phyloP scores from a whole-genome alignment of 2,888 invertebrate species.

The Peribatodes rhomboidaria region DNA sequence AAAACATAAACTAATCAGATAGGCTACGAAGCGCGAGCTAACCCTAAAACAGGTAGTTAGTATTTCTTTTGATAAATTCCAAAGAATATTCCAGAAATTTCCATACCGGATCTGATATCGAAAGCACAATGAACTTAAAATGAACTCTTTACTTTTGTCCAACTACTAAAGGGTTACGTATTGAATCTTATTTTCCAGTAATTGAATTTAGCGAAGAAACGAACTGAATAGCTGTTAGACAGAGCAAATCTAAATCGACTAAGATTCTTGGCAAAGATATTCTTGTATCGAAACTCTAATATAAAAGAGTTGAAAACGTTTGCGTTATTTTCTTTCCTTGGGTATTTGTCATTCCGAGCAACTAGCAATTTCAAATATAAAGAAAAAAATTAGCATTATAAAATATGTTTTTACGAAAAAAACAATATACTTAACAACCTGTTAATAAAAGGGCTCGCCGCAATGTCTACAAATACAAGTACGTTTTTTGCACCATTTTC shows the following conservation, averaged over 20 bases:
- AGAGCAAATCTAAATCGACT: not conserved
- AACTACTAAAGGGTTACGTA: not conserved
- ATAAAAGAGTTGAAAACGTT: not conserved
- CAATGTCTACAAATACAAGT: conserved; percentile 22
- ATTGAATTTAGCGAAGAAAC: not conserved
- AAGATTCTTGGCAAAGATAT: not conserved
- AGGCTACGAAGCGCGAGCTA: too few species aligned
- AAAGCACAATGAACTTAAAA: not conserved
- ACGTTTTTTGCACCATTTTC: conserved; percentile 31
- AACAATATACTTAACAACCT: conserved; percentile 7
- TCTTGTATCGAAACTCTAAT: not conserved
- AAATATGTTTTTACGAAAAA: conserved; percentile 8
- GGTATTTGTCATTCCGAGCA: too few species aligned
- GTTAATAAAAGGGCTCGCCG: conserved; percentile 23
- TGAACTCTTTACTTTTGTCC: not conserved
- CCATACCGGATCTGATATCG: too few species aligned
- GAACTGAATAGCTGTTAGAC: not conserved
- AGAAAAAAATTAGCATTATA: too few species aligned
- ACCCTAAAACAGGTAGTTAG: too few species aligned
- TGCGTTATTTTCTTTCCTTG: too few species aligned
- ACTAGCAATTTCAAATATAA: too few species aligned
- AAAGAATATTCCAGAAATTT: too few species aligned
- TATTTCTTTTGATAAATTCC: too few species aligned
- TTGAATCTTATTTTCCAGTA: not conserved
- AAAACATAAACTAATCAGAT: too few species aligned